Percentiles rank a stretch among this genome's conserved stretches.
Conservation (phyloP, 1,140 invertebrate genomes). For the Rhopalosiphum padi region DNA sequence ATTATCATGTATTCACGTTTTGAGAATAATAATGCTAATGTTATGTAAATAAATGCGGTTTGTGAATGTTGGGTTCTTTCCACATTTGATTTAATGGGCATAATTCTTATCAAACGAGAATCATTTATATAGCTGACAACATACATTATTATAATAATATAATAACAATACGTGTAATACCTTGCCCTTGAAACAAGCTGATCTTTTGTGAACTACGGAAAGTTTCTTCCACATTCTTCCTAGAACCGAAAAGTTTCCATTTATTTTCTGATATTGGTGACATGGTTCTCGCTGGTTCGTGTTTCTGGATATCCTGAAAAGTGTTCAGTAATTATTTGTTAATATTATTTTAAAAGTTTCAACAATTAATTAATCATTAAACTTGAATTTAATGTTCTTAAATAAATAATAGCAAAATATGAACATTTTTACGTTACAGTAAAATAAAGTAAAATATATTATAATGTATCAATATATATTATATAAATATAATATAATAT, state of each 20-base stretch:
- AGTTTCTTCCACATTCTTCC: constrained; percentile 23
- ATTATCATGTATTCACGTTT: constrained; percentile 32
- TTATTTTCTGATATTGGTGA: constrained; percentile 47
- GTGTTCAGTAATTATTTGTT: neutral
- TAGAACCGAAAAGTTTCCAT: constrained; percentile 48
- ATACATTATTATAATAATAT: neutral
- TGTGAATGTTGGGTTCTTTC: neutral
- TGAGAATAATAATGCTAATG: constrained; percentile 43
- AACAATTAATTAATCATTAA: neutral
- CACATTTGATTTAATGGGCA: neutral
- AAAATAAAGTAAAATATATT: too few relatives aligned
- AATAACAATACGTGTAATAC: neutral
- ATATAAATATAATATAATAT: too few relatives aligned
- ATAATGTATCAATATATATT: too few relatives aligned
- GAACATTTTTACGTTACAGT: too few relatives aligned
- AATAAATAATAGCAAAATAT: neutral
- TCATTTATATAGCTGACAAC: neutral
- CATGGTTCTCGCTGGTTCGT: constrained; percentile 48
- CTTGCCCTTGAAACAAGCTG: constrained; percentile 46
- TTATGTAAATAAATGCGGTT: constrained; percentile 34
- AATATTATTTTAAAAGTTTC: neutral
- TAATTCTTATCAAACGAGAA: neutral
- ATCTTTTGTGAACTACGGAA: constrained; percentile 37
- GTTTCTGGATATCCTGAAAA: constrained; percentile 47
- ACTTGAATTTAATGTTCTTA: neutral